A percentile compares a stretch with the other conserved stretches of the same genome.
Evolutionary conservation across 2,888 invertebrate genomes (phyloP).

Genomic region (Hydriomena furcata): DNA sequence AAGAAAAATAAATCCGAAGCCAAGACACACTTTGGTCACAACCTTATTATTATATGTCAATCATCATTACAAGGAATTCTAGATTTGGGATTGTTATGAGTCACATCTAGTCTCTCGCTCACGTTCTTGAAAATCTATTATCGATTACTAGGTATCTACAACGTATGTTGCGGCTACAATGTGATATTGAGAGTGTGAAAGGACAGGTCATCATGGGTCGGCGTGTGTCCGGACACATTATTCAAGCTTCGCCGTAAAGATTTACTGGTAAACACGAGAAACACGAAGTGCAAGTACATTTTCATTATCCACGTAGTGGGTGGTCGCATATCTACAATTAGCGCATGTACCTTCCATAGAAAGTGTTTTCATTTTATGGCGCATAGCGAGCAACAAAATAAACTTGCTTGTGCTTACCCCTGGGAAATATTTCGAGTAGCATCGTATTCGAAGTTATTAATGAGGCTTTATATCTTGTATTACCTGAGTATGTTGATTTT

Average conservation of each 20-base stretch:
- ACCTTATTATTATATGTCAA: not conserved
- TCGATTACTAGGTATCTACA: too few species aligned
- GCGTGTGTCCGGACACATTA: slow-evolving; percentile 37
- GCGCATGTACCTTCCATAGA: slow-evolving; percentile 11
- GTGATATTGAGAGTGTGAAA: slow-evolving; percentile 28
- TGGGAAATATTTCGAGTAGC: not conserved
- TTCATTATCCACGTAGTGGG: slow-evolving; percentile 53
- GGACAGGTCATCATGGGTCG: slow-evolving; percentile 38
- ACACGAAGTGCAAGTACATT: slow-evolving; percentile 40
- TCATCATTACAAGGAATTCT: not conserved
- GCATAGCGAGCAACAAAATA: not conserved
- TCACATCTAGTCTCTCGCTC: not conserved
- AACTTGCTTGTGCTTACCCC: not conserved
- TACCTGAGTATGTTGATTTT: too few species aligned
- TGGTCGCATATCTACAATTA: slow-evolving; percentile 51
- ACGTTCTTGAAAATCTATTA: too few species aligned
- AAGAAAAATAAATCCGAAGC: not conserved
- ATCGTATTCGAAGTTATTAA: too few species aligned
- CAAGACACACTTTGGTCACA: too few species aligned
- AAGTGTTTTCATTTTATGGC: not conserved
- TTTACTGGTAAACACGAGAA: slow-evolving; percentile 48
- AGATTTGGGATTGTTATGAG: slow-evolving; percentile 3
- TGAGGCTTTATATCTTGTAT: too few species aligned
- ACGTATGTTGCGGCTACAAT: too few species aligned
- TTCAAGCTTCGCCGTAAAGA: slow-evolving; percentile 36